Conservation (phyloP, 92 coral and sea anemone genomes). For the Chrysogorgia sp. region DNA sequence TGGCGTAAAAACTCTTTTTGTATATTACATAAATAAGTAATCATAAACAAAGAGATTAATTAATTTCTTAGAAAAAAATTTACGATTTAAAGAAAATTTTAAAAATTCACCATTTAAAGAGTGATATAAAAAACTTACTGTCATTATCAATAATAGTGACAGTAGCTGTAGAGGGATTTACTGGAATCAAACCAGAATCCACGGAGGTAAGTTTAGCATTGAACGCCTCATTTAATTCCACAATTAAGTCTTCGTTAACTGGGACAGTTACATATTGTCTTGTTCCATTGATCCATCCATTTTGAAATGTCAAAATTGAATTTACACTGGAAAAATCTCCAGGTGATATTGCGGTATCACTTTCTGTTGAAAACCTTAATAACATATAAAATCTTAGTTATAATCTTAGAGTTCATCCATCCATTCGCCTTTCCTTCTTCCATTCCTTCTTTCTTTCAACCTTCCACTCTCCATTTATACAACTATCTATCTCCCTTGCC, state of each 20-base stretch:
- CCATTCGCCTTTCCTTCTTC: not conserved
- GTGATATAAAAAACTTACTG: not conserved
- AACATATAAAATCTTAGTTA: not conserved
- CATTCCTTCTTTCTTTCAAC: not conserved
- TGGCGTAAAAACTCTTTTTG: too few relatives aligned
- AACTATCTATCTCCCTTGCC: too few relatives aligned
- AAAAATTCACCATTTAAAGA: too few relatives aligned
- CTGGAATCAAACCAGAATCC: slow-evolving; percentile 1
- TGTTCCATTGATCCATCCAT: slow-evolving; percentile 5
- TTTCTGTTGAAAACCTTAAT: slow-evolving; percentile 21
- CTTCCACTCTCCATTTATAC: not conserved
- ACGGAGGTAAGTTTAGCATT: not conserved
- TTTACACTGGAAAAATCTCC: slow-evolving; percentile 22
- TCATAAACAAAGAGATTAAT: too few relatives aligned
- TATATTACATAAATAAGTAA: too few relatives aligned
- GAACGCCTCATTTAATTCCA: slow-evolving; percentile 25
- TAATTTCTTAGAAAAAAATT: too few relatives aligned
- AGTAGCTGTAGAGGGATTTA: not conserved
- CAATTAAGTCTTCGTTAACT: slow-evolving; percentile 16
- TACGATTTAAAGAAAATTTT: too few relatives aligned
- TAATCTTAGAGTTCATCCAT: not conserved
- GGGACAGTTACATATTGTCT: not conserved
- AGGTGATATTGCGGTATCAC: not conserved
- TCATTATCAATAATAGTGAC: slow-evolving; percentile 45
- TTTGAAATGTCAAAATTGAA: slow-evolving; percentile 10